Evolutionary conservation across 2,797 vertebrate genomes (phyloP).

Genomic region (Pseudochromis fuscus): DNA sequence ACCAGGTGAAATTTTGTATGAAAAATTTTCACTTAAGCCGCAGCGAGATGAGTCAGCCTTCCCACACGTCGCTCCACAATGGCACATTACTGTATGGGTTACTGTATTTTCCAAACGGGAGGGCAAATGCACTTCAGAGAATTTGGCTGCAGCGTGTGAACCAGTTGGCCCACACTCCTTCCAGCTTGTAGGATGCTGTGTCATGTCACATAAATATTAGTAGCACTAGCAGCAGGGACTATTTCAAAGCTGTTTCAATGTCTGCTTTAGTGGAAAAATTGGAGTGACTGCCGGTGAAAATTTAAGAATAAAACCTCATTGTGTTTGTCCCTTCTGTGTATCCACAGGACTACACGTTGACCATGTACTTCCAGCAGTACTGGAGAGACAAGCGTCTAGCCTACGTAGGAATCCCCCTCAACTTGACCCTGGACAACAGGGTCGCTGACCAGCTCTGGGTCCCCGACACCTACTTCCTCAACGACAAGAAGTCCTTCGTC

Average conservation of each 20-base stretch:
- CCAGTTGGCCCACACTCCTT: conserved; percentile 45
- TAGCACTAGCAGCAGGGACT: conserved; percentile 12
- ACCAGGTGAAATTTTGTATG: conserved; percentile 20
- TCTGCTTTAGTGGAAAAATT: not conserved
- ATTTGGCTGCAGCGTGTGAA: conserved; percentile 47
- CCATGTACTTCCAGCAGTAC: conserved; percentile 98
- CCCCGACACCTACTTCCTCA: conserved; percentile 96
- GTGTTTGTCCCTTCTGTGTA: conserved; percentile 1
- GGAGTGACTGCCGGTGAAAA: not conserved
- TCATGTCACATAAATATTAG: conserved; percentile 41
- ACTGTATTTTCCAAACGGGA: conserved; percentile 44
- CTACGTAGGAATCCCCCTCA: conserved; percentile 92
- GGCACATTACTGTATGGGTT: conserved; percentile 36
- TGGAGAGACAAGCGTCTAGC: conserved; percentile 95
- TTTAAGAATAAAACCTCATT: not conserved
- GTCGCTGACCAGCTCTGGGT: conserved; percentile 97
- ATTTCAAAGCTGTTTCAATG: conserved; percentile 21
- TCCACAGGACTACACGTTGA: conserved; percentile 93
- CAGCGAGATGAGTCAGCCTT: conserved; percentile 60
- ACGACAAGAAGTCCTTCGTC: conserved; percentile 97
- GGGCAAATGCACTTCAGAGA: conserved; percentile 24
- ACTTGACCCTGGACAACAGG: conserved; percentile 93
- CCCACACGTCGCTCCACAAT: conserved; percentile 43
- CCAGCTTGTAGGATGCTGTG: conserved; percentile 44
- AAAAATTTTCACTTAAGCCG: conserved; percentile 33